Conservation (phyloP, 2,888 invertebrate species). For the Diarsia brunnea region DNA sequence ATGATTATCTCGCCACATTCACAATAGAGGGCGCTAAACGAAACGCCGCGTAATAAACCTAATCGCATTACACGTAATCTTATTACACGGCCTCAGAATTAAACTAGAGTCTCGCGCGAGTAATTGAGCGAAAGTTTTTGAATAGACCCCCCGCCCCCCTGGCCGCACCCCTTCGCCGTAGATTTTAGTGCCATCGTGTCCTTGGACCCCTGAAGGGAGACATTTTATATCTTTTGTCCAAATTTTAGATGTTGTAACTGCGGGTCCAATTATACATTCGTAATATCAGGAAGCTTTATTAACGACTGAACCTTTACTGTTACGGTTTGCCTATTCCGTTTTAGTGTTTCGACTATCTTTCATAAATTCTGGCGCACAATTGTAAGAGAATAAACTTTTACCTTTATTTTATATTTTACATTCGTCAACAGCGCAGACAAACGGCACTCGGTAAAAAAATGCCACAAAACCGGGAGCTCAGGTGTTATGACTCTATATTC, state of each 20-base stretch:
- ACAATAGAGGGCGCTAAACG: slow-evolving; percentile 65
- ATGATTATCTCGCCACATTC: slow-evolving; percentile 62
- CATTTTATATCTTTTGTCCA: slow-evolving; percentile 68
- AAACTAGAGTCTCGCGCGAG: slow-evolving; percentile 68
- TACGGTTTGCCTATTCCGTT: slow-evolving; percentile 36
- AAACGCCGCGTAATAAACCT: slow-evolving; percentile 64
- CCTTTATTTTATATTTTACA: slow-evolving; percentile 41
- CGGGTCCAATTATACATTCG: slow-evolving; percentile 64
- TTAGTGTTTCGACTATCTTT: slow-evolving; percentile 39
- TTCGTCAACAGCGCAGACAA: slow-evolving; percentile 48
- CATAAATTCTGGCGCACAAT: slow-evolving; percentile 29
- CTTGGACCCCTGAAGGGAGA: slow-evolving; percentile 61
- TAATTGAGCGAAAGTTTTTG: slow-evolving; percentile 73
- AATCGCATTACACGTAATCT: slow-evolving; percentile 69
- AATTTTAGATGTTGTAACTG: slow-evolving; percentile 66
- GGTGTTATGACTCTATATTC: slow-evolving; percentile 40
- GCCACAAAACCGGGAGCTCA: slow-evolving; percentile 46
- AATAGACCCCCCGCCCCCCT: slow-evolving; percentile 52
- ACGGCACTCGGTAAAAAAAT: slow-evolving; percentile 49
- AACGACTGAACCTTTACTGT: slow-evolving; percentile 56
- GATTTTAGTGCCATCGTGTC: slow-evolving; percentile 60
- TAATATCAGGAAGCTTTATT: slow-evolving; percentile 66
- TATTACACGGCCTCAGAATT: slow-evolving; percentile 68
- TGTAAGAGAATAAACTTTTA: slow-evolving; percentile 36
- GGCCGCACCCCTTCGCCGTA: slow-evolving; percentile 40